Evolutionary conservation across 2,113 vertebrate species (phyloP).

Genomic region (Phylloscopus trochiloides): DNA sequence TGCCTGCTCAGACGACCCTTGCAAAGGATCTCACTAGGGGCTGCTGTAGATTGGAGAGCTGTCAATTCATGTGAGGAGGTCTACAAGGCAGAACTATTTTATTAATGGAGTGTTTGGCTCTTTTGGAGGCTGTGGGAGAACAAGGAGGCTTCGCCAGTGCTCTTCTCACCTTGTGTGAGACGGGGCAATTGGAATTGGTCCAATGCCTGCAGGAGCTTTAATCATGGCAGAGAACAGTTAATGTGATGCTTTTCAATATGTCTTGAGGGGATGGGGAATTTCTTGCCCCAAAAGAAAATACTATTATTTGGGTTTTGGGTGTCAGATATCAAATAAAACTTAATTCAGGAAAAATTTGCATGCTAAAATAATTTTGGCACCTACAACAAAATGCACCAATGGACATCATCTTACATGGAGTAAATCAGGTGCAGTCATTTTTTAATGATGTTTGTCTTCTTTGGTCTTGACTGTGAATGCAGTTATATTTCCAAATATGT

Average conservation of each 20-base stretch:
- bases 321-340: neutral
- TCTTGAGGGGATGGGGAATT: neutral
- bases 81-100: conserved; percentile 19
- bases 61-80: neutral
- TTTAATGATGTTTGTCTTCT: neutral
- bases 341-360: neutral
- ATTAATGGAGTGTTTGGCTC: conserved; percentile 21
- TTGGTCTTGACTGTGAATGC: neutral
- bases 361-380: neutral
- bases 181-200: neutral
- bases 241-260: neutral
- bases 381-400: neutral
- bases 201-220: neutral
- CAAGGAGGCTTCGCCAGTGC: neutral
- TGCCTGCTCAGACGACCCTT: neutral
- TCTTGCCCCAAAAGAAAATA: neutral
- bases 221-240: neutral
- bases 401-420: neutral
- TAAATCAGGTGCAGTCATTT: neutral
- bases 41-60: neutral
- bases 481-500: conserved; percentile 49
- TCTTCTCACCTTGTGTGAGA: neutral
- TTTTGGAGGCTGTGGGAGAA: neutral
- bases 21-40: neutral
- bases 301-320: neutral